A percentile compares a stretch with the other conserved stretches of the same genome.
Evolutionary conservation across 2,888 invertebrate species (phyloP).

Genomic region (Temnothorax ravouxi): DNA sequence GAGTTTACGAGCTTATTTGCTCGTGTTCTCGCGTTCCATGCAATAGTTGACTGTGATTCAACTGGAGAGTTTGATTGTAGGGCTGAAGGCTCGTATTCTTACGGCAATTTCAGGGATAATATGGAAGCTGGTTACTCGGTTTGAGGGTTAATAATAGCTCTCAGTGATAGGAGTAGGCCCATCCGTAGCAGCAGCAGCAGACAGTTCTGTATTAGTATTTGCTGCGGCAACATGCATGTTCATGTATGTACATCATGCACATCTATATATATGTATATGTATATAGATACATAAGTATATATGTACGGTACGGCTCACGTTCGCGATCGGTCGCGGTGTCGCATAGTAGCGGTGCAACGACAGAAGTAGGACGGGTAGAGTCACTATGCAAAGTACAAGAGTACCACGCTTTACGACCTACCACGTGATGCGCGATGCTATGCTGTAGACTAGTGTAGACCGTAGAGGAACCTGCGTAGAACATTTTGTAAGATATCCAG

Average conservation of each 20-base stretch:
- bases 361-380: conserved; percentile 61
- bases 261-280: neutral
- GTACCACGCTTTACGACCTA: conserved; percentile 64
- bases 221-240: neutral
- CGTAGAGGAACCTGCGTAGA: neutral
- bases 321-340: conserved; percentile 39
- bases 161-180: conserved; percentile 16
- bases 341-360: conserved; percentile 7
- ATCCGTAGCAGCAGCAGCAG: conserved; percentile 7
- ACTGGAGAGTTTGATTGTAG: neutral
- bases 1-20: neutral
- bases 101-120: neutral
- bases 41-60: neutral
- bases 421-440: conserved; percentile 64
- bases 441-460: conserved; percentile 29
- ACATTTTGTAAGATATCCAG: neutral
- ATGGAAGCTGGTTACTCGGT: neutral
- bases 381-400: conserved; percentile 67
- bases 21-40: neutral
- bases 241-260: conserved; percentile 23
- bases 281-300: neutral
- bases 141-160: conserved; percentile 35
- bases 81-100: neutral
- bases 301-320: neutral
- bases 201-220: conserved; percentile 5